phyloP scores from a whole-genome alignment of 2,113 vertebrate genomes.

The Bujurquina vittata region DNA sequence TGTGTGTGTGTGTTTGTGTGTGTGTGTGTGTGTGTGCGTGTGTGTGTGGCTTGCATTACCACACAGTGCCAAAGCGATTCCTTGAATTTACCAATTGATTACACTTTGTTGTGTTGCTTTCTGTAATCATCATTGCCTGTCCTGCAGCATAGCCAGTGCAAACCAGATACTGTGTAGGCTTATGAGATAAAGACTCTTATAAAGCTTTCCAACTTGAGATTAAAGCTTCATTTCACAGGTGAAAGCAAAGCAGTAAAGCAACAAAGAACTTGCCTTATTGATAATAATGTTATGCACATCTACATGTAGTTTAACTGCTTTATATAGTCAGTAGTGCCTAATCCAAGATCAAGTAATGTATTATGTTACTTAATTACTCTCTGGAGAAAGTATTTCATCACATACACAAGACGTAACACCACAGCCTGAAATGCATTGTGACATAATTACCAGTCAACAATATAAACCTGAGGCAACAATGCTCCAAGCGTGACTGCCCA shows the following conservation, averaged over 20 bases:
- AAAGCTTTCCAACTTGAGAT: background rate
- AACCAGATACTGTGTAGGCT: background rate
- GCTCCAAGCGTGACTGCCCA: too few relatives aligned
- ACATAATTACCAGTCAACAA: too few relatives aligned
- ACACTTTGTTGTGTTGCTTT: conserved; percentile 14
- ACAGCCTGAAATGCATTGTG: too few relatives aligned
- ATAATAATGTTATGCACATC: background rate
- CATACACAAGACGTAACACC: too few relatives aligned
- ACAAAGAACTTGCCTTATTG: background rate
- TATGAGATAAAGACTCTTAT: background rate
- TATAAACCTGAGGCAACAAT: too few relatives aligned
- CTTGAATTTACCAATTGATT: conserved; percentile 12
- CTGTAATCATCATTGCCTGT: conserved; percentile 3
- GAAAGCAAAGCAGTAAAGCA: too few relatives aligned
- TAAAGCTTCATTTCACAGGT: background rate
- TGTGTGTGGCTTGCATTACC: conserved; percentile 13
- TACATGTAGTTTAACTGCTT: background rate
- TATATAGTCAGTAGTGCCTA: background rate
- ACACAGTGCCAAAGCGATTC: conserved; percentile 30
- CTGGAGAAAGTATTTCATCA: too few relatives aligned
- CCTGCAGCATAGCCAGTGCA: background rate
- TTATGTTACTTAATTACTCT: too few relatives aligned
- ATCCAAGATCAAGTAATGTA: background rate
- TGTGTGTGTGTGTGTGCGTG: background rate
- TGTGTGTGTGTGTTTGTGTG: conserved; percentile 5